Base-by-base conservation (phyloP, 2,888 invertebrate genomes). In the Onchidella celtica region DNA sequence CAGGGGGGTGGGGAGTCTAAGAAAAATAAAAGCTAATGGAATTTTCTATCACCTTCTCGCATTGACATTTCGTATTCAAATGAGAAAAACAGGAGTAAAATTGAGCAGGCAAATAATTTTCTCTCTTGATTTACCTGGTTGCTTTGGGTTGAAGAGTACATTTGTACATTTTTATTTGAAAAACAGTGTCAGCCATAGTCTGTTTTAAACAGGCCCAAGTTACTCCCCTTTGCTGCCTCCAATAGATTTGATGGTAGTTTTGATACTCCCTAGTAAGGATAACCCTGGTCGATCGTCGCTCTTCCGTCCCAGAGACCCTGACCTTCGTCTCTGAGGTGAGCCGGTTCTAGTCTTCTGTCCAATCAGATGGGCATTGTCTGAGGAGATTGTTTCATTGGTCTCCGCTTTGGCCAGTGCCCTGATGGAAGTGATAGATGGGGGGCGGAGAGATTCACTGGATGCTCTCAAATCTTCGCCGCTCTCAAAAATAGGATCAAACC, bases 401-500 rank as follows among this genome's bases (percentile, higher is more conserved):
- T 82, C 81, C 38, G 81, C 73, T 24, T 38, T 83, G 6, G 74
- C 75, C 59, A 75, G 75, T 29, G 81, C 74, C 47, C 76, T 74
- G 34, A 86, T 69, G 11, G 88, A 86, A 4, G 83, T 76, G 32
- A 86, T 78, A 1, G 87, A 86, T 34, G 83, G 84, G 11, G 86
- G 82, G 27, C 87, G 85, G 21, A 89, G 80, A 3, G 88, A 86
- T 74, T 89, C 88, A 14, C 83, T 85, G 3, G 89, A 87, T 0
- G 86, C 85, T 69, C 86, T 79, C 78, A 90, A 85, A 59, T 89
- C 90, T 69, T 90, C 91, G 17, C 85, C 84, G 55, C 89, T 89
- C 76, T 91, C 91, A 75, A 90, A 90, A 66, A 91, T 90, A 1
- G 90, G 88, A 82, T 91, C 85, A 79, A 85, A 85, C 29, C 90